Percentiles rank a stretch among this genome's conserved stretches.
These are phyloP conservation scores for Lysandra bellargus DNA, from an alignment of 2,888 invertebrate genomes.

Conservation along the genomic window DNA sequence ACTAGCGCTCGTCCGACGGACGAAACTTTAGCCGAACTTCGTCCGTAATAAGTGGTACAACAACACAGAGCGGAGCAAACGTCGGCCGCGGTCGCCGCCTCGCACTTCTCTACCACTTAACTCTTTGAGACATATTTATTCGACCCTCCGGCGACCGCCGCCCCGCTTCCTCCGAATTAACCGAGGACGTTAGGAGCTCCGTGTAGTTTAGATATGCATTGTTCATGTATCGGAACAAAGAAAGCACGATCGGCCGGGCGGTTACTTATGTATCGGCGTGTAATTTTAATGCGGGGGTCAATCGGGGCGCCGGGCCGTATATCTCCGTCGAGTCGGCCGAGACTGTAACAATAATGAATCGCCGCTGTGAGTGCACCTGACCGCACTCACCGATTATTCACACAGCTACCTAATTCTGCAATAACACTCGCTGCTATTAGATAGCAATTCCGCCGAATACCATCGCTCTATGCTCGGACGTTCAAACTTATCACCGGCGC, in stretches of 20 bases:
- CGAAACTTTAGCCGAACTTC: constrained; percentile 80
- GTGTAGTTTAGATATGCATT: constrained; percentile 31
- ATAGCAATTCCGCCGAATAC: constrained; percentile 29
- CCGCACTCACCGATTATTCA: constrained; percentile 82
- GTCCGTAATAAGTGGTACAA: constrained; percentile 82
- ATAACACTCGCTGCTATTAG: constrained; percentile 41
- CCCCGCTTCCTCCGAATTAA: constrained; percentile 70
- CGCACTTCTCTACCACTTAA: constrained; percentile 78
- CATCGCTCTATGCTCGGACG: constrained; percentile 13
- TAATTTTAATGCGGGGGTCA: constrained; percentile 81
- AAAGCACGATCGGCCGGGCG: constrained; percentile 60
- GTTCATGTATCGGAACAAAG: constrained; percentile 66
- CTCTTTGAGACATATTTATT: constrained; percentile 82
- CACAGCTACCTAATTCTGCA: constrained; percentile 56
- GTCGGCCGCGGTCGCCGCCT: constrained; percentile 77
- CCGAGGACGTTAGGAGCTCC: constrained; percentile 69
- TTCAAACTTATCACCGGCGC: not conserved
- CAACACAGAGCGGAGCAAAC: constrained; percentile 81
- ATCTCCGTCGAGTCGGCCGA: constrained; percentile 73
- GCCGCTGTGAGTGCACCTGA: constrained; percentile 72
- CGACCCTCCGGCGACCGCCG: constrained; percentile 78
- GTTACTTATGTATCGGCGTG: constrained; percentile 71
- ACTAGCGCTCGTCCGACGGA: constrained; percentile 78
- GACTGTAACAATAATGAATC: constrained; percentile 79
- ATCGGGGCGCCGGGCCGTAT: constrained; percentile 78